These are phyloP conservation scores for Meriones psammophilus DNA, from an alignment of 2,797 vertebrate genomes.

Conservation along the genomic window DNA sequence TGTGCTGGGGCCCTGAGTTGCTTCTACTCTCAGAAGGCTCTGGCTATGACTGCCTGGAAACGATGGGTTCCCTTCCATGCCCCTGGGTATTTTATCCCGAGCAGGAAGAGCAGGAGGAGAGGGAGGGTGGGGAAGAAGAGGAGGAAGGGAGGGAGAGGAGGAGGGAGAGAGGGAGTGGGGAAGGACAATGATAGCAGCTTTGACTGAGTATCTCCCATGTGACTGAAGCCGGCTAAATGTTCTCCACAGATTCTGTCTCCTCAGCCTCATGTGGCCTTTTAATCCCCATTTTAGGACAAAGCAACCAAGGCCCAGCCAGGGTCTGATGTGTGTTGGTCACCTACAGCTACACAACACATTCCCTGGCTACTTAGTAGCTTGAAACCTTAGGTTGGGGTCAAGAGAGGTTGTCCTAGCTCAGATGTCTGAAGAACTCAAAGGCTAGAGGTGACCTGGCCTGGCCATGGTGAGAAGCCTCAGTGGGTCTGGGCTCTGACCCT, in stretches of 20 bases:
- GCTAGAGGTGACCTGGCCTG: background rate
- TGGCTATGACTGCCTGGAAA: background rate
- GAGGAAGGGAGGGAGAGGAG: accelerated
- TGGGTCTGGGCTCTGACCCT: background rate
- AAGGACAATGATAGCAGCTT: background rate
- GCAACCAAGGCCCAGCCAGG: background rate
- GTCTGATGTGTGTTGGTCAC: accelerated
- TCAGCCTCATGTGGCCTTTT: background rate
- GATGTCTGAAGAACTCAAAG: background rate
- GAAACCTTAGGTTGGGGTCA: background rate
- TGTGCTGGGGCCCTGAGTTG: background rate
- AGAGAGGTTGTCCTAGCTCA: background rate
- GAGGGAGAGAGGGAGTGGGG: no score
- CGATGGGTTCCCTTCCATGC: no score
- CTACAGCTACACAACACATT: background rate
- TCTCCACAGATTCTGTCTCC: background rate
- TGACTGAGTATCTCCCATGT: background rate
- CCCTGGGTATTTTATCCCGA: background rate
- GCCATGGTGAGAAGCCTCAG: background rate
- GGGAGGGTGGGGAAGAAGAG: no score
- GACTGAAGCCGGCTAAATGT: no score
- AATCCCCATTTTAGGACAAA: background rate
- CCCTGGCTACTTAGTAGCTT: background rate
- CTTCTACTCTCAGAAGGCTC: background rate
- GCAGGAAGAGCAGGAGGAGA: background rate